These are phyloP conservation scores for Camponotus floridanus DNA, from an alignment of 1,140 invertebrate species.

Conservation along the genomic window DNA sequence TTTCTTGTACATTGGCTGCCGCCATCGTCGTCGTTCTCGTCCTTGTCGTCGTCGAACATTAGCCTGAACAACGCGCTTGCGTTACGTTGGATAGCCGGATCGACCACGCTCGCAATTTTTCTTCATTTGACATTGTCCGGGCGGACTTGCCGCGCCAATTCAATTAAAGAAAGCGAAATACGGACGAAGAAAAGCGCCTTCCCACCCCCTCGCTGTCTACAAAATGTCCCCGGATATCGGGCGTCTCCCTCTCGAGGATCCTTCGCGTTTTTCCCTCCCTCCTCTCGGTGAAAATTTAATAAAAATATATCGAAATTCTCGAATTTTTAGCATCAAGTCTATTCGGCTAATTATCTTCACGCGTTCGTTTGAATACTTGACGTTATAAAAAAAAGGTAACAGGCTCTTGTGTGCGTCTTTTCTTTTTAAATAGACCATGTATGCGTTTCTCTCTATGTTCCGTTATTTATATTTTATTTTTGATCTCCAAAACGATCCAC, in stretches of 20 bases:
- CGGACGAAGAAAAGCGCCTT: constrained; percentile 7
- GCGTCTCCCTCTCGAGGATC: background rate
- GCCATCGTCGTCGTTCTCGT: constrained; percentile 19
- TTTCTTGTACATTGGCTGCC: constrained; percentile 32
- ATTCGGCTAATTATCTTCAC: background rate
- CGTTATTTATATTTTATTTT: background rate
- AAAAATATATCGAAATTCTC: background rate
- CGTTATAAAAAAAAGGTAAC: background rate
- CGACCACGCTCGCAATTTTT: constrained; percentile 64
- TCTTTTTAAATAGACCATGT: background rate
- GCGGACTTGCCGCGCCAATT: constrained; percentile 60
- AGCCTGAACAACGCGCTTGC: constrained; percentile 62
- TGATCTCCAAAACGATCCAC: constrained; percentile 13
- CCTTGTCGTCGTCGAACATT: constrained; percentile 38
- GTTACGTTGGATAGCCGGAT: constrained; percentile 28
- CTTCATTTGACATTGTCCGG: constrained; percentile 71
- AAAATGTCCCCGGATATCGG: background rate
- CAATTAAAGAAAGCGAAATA: constrained; percentile 49
- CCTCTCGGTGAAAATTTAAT: background rate
- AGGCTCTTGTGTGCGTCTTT: background rate
- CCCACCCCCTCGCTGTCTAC: background rate
- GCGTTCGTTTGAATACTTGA: background rate
- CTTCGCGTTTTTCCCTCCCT: background rate
- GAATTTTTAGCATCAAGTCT: background rate
- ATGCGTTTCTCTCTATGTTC: too few relatives aligned